Evolutionary conservation across 2,113 vertebrate species (phyloP).

Genomic region (Vulpes vulpes): DNA sequence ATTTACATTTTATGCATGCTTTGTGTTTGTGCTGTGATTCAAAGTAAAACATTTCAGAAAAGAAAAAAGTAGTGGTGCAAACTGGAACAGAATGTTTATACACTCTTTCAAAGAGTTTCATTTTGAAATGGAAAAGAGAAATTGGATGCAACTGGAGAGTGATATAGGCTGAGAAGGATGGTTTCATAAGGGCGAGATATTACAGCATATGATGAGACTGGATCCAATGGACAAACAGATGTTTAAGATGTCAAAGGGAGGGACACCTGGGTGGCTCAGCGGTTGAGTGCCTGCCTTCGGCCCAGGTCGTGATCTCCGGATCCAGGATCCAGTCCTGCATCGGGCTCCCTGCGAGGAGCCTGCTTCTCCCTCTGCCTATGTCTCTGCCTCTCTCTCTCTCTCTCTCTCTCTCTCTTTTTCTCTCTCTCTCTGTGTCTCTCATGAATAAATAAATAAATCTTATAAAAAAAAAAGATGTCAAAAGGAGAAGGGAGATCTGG

Average conservation of each 20-base stretch:
- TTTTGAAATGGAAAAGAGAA: neutral
- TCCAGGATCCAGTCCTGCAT: too few relatives aligned
- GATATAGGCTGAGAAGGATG: neutral
- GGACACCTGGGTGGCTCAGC: too few relatives aligned
- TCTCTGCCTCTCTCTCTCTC: too few relatives aligned
- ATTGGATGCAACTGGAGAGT: neutral
- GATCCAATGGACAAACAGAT: neutral
- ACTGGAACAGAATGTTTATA: neutral
- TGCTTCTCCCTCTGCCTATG: too few relatives aligned
- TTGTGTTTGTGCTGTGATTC: neutral
- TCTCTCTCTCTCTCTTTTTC: too few relatives aligned
- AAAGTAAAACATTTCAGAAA: neutral
- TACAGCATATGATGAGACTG: neutral
- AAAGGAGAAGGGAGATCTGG: neutral
- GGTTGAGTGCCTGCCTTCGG: too few relatives aligned
- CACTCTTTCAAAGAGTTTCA: neutral
- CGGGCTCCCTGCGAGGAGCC: too few relatives aligned
- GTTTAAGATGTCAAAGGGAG: neutral
- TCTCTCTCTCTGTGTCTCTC: too few relatives aligned
- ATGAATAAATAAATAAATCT: too few relatives aligned
- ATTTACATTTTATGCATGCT: neutral
- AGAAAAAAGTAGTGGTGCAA: neutral
- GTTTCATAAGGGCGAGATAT: neutral
- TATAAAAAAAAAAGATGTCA: neutral
- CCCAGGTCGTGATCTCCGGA: too few relatives aligned